Evolutionary conservation across 1,140 invertebrate genomes (phyloP).

Genomic region (Leptonema lineaticorne): DNA sequence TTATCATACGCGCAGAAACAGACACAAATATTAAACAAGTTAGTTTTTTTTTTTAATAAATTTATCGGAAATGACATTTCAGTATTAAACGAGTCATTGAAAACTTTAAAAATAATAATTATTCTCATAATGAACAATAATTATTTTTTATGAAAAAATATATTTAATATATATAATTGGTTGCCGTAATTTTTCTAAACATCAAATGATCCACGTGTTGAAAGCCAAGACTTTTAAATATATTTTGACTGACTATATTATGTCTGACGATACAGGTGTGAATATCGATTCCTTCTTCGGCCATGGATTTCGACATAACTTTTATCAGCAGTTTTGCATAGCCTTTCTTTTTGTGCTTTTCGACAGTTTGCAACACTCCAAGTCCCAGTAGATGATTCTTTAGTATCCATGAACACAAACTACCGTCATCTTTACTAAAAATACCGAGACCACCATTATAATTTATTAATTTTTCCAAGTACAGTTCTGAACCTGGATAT

Average conservation of each 20-base stretch:
- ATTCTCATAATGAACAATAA: too few species aligned
- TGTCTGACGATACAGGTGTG: conserved; percentile 33
- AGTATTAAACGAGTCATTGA: too few species aligned
- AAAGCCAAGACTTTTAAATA: conserved; percentile 45
- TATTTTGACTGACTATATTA: conserved; percentile 41
- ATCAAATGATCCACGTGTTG: conserved; percentile 19
- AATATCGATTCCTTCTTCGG: conserved; percentile 28
- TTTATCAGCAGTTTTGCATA: conserved; percentile 33
- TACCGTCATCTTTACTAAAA: conserved; percentile 41
- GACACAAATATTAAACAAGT: too few species aligned
- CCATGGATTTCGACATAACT: conserved; percentile 25
- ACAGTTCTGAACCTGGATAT: conserved; percentile 41
- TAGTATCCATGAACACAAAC: conserved; percentile 44
- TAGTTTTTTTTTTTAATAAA: too few species aligned
- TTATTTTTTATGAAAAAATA: too few species aligned
- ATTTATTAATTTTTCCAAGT: conserved; percentile 41
- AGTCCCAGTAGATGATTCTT: conserved; percentile 44
- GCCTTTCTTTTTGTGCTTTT: conserved; percentile 31
- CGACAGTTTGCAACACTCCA: conserved; percentile 39
- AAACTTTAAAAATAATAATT: too few species aligned
- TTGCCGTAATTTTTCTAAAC: conserved; percentile 33
- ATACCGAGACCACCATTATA: conserved; percentile 45
- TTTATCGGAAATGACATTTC: too few species aligned
- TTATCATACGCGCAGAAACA: too few species aligned
- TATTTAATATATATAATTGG: too few species aligned